phyloP scores from a whole-genome alignment of 2,888 invertebrate species.

The Zele albiditarsus region DNA sequence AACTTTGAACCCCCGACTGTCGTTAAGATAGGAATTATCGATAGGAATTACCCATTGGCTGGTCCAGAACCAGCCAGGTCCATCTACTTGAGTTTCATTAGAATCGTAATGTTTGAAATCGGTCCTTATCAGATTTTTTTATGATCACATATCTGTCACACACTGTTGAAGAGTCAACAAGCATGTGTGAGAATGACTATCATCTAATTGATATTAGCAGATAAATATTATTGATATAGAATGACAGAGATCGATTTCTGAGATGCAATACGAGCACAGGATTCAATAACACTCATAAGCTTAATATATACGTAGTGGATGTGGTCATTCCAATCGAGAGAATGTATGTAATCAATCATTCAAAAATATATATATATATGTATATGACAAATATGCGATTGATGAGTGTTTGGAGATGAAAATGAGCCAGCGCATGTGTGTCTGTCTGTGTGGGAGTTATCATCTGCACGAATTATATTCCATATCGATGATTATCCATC shows the following conservation, averaged over 20 bases:
- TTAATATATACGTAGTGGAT: neutral
- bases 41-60: no score
- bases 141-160: no score
- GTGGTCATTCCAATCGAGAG: neutral
- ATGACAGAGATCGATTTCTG: neutral
- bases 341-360: neutral
- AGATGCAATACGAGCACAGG: neutral
- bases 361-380: neutral
- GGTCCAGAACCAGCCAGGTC: no score
- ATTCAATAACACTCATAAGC: neutral
- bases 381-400: neutral
- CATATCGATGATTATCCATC: neutral
- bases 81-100: no score
- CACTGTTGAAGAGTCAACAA: no score
- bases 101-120: no score
- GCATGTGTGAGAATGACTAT: neutral
- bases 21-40: no score
- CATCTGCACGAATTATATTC: neutral
- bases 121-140: no score
- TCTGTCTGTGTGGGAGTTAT: neutral
- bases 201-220: neutral
- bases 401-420: neutral
- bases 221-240: neutral
- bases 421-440: neutral
- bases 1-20: no score